Percentiles rank a stretch among this genome's conserved stretches.
phyloP scores from a whole-genome alignment of 2,888 invertebrate species.

The Aromia moschata region DNA sequence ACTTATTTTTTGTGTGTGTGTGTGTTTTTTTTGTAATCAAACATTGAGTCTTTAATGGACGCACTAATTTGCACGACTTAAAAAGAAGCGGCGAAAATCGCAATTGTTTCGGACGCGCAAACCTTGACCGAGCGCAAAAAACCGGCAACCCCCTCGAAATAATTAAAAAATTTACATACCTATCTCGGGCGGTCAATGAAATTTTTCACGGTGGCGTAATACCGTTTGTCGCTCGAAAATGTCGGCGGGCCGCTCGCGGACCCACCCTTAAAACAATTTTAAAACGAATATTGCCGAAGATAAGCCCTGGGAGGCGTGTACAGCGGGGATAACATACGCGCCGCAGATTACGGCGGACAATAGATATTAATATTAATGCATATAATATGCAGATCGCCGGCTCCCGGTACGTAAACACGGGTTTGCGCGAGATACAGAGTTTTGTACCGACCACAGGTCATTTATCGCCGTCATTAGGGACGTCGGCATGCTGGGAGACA shows the following conservation, averaged over 20 bases:
- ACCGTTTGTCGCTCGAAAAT: slow-evolving; percentile 8
- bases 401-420: neutral
- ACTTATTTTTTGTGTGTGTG: too few species aligned
- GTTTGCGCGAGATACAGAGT: neutral
- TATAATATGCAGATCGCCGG: slow-evolving; percentile 38
- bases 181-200: slow-evolving; percentile 12
- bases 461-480: neutral
- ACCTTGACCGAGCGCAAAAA: slow-evolving; percentile 5
- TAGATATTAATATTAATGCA: slow-evolving; percentile 52
- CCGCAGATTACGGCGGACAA: slow-evolving; percentile 51
- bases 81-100: too few species aligned
- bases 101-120: too few species aligned
- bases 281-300: slow-evolving; percentile 40
- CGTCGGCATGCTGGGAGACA: too few species aligned
- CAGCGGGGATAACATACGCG: slow-evolving; percentile 48
- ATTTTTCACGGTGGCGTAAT: slow-evolving; percentile 18
- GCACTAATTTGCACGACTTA: too few species aligned
- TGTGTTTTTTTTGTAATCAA: too few species aligned
- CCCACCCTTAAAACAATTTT: slow-evolving; percentile 38
- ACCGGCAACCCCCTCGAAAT: neutral
- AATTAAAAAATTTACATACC: slow-evolving; percentile 24
- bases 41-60: too few species aligned
- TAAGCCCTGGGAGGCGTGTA: slow-evolving; percentile 34
- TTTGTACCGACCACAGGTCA: neutral
- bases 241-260: slow-evolving; percentile 18